These are phyloP conservation scores for Phalera bucephala DNA, from an alignment of 2,888 invertebrate species.

Conservation along the genomic window DNA sequence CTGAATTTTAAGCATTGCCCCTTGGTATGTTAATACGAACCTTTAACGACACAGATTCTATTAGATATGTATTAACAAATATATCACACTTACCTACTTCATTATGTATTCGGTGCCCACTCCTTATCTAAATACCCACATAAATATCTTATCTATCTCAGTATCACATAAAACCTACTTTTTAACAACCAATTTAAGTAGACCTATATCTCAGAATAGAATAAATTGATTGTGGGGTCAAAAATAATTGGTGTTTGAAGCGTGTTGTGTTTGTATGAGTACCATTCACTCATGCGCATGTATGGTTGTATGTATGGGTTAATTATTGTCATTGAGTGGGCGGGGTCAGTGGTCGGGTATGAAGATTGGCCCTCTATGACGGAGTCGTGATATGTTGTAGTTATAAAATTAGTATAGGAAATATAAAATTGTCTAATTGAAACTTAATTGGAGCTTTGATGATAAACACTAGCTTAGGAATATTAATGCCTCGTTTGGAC, in stretches of 20 bases:
- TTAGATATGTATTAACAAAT: no score
- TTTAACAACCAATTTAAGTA: constrained; percentile 3
- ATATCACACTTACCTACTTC: constrained; percentile 9
- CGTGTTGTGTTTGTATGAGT: constrained; percentile 18
- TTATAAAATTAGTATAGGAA: not conserved
- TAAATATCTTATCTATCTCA: constrained; percentile 8
- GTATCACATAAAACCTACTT: constrained; percentile 3
- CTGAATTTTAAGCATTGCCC: no score
- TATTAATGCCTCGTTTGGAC: no score
- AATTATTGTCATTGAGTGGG: constrained; percentile 51
- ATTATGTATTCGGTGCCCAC: constrained; percentile 18
- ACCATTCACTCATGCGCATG: constrained; percentile 24
- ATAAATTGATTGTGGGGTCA: constrained; percentile 12
- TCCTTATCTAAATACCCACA: constrained; percentile 8
- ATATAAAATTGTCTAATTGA: not conserved
- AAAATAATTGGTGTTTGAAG: constrained; percentile 15
- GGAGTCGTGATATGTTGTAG: constrained; percentile 28
- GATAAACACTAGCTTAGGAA: no score
- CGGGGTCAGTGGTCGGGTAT: constrained; percentile 45
- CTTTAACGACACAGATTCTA: no score
- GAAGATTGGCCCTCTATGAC: constrained; percentile 51
- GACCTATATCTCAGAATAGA: constrained; percentile 9
- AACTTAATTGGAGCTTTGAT: no score
- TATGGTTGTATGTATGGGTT: constrained; percentile 33
- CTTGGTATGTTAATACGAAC: no score